Conservation (phyloP, 1,140 invertebrate species). For the Drosophila tropicalis region DNA sequence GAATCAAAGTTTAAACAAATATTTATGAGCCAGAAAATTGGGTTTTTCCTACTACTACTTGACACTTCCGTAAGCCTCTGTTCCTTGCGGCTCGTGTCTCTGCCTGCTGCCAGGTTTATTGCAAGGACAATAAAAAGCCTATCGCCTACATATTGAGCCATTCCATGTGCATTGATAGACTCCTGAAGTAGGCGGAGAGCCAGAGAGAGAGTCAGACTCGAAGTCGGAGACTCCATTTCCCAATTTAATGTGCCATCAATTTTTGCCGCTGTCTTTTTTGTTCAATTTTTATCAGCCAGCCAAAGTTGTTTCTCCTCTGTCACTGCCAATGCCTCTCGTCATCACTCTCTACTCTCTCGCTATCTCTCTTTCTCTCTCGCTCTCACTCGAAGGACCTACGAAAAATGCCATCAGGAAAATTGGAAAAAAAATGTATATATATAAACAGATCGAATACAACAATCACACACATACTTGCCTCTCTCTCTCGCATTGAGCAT, state of each 20-base stretch:
- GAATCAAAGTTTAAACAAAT: constrained; percentile 77
- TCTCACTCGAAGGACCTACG: constrained; percentile 45
- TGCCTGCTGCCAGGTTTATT: constrained; percentile 39
- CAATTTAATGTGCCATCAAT: constrained; percentile 80
- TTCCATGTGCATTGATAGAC: constrained; percentile 65
- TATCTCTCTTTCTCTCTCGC: background rate
- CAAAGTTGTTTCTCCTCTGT: background rate
- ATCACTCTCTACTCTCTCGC: background rate
- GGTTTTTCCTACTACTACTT: constrained; percentile 68
- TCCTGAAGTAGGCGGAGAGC: constrained; percentile 18
- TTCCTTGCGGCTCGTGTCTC: background rate
- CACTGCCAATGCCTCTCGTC: background rate
- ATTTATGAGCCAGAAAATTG: constrained; percentile 80
- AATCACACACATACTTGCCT: constrained; percentile 34
- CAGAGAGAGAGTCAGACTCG: background rate
- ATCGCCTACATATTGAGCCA: constrained; percentile 75
- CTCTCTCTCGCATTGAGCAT: constrained; percentile 47
- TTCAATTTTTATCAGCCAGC: constrained; percentile 64
- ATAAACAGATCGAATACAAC: constrained; percentile 15
- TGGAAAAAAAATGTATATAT: constrained; percentile 61
- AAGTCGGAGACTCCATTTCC: constrained; percentile 13
- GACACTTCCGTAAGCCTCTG: constrained; percentile 45
- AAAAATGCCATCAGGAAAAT: constrained; percentile 80
- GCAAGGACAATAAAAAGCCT: constrained; percentile 68
- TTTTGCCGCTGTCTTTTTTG: constrained; percentile 49